These are phyloP conservation scores for Solenopsis fugax DNA, from an alignment of 1,140 invertebrate genomes.

Conservation along the genomic window DNA sequence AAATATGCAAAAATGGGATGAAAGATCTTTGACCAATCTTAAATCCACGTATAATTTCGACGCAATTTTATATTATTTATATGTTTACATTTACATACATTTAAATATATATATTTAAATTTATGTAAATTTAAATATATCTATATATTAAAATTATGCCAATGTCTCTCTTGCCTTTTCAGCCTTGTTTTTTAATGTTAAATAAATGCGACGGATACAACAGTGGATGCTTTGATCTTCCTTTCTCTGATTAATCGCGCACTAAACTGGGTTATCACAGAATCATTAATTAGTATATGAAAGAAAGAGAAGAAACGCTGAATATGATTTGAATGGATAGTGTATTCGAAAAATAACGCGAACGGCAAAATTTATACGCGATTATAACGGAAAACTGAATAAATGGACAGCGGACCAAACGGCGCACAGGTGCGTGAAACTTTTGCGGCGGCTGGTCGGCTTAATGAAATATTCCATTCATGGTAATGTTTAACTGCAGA, in stretches of 20 bases:
- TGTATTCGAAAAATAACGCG: constrained; percentile 3
- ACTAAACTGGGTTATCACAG: background rate
- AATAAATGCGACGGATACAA: background rate
- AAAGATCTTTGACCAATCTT: too few species aligned
- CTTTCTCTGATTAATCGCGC: background rate
- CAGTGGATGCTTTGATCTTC: background rate
- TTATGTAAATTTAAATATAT: too few species aligned
- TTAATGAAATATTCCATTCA: constrained; percentile 76
- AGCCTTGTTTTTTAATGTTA: background rate
- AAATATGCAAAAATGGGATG: background rate
- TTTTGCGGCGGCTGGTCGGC: constrained; percentile 30
- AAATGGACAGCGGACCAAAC: background rate
- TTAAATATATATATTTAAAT: too few species aligned
- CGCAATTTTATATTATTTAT: too few species aligned
- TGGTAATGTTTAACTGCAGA: constrained; percentile 67
- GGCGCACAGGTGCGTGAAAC: constrained; percentile 51
- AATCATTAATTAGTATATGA: background rate
- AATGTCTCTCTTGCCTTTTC: background rate
- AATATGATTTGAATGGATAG: background rate
- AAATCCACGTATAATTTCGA: too few species aligned
- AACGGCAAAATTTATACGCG: background rate
- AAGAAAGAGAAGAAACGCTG: background rate
- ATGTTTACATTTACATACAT: too few species aligned
- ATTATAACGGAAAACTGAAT: constrained; percentile 6
- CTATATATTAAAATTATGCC: background rate